Percentiles rank a stretch among this genome's conserved stretches.
Evolutionary conservation across 2,888 invertebrate genomes (phyloP).

Genomic region (Amblyjoppa fuscipennis): DNA sequence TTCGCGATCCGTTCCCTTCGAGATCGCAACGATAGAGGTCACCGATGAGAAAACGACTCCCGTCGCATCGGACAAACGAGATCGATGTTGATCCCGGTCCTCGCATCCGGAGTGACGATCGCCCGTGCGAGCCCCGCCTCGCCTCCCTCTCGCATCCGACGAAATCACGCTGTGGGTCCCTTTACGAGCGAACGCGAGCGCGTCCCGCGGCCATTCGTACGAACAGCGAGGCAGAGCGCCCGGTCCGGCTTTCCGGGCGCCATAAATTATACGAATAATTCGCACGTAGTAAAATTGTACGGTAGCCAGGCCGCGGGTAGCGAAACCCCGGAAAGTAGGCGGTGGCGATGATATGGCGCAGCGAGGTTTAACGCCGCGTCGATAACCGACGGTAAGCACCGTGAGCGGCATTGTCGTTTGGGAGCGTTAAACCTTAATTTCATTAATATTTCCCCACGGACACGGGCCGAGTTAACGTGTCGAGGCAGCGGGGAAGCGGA

Average conservation of each 20-base stretch:
- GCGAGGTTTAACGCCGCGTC: constrained; percentile 43
- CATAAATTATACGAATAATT: constrained; percentile 67
- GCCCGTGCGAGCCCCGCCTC: not conserved
- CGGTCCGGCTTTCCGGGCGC: constrained; percentile 41
- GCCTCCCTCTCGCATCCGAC: constrained; percentile 44
- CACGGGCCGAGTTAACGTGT: constrained; percentile 6
- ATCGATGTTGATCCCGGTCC: constrained; percentile 34
- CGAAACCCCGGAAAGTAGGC: constrained; percentile 40
- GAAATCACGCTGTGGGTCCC: constrained; percentile 42
- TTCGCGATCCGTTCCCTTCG: constrained; percentile 25
- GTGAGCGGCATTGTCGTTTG: constrained; percentile 32
- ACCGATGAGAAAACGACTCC: not conserved
- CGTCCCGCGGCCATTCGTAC: constrained; percentile 49
- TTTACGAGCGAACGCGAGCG: constrained; percentile 49
- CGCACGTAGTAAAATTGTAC: constrained; percentile 66
- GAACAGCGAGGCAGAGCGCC: not conserved
- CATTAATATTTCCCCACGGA: constrained; percentile 36
- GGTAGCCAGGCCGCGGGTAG: constrained; percentile 8
- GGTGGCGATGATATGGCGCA: constrained; percentile 34
- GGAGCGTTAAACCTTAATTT: constrained; percentile 53
- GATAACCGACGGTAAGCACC: constrained; percentile 40
- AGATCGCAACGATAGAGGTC: not conserved
- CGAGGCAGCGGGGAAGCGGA: not conserved
- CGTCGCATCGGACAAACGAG: constrained; percentile 9
- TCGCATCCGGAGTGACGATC: constrained; percentile 36